Conservation (phyloP, 2,888 invertebrate genomes). For the Pseudoips prasinana region DNA sequence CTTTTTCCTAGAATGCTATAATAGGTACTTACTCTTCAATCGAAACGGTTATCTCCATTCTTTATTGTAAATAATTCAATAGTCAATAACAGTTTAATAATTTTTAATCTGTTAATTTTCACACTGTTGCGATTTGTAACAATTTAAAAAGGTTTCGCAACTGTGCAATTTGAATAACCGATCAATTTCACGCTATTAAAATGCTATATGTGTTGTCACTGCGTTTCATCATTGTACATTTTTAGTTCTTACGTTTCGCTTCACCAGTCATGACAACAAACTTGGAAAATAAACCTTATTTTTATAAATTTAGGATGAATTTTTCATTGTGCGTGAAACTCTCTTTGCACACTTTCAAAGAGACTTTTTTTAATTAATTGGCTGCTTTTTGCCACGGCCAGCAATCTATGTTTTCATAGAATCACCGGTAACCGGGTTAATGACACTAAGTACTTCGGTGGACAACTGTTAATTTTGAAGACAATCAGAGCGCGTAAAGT, state of each 20-base stretch:
- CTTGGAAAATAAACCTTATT: constrained; percentile 14
- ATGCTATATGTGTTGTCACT: constrained; percentile 22
- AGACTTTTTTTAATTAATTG: constrained; percentile 69
- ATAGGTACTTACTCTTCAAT: neutral
- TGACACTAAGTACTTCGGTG: constrained; percentile 42
- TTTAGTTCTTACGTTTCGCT: constrained; percentile 29
- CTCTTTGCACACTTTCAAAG: constrained; percentile 10
- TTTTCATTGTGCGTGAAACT: constrained; percentile 9
- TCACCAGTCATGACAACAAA: constrained; percentile 12
- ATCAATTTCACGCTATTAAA: constrained; percentile 21
- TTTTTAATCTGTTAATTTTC: constrained; percentile 9
- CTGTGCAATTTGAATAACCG: constrained; percentile 16
- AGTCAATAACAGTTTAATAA: neutral
- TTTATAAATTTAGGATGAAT: constrained; percentile 6
- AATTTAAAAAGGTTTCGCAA: constrained; percentile 9
- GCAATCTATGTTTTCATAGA: constrained; percentile 59
- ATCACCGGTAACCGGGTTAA: constrained; percentile 55
- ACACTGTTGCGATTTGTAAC: constrained; percentile 15
- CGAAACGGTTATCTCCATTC: neutral
- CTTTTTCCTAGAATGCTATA: neutral
- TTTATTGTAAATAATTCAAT: neutral
- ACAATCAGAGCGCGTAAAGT: constrained; percentile 21
- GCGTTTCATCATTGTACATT: constrained; percentile 16
- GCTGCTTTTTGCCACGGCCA: constrained; percentile 56
- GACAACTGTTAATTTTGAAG: constrained; percentile 39